Evolutionary conservation across 2,797 vertebrate species (phyloP).

Genomic region (Siniperca undulata): DNA sequence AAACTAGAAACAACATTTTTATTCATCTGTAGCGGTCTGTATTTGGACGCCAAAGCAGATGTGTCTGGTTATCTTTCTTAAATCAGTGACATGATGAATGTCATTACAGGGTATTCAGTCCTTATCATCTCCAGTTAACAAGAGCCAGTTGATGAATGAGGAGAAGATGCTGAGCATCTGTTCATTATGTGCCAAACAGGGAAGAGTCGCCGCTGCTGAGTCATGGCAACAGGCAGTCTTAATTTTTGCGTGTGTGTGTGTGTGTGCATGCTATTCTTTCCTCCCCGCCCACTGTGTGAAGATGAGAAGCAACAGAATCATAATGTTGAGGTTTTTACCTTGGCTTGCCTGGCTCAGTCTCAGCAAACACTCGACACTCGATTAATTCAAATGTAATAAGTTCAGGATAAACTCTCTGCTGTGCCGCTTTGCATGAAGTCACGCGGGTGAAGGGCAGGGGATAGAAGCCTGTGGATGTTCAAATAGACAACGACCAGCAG

Average conservation of each 20-base stretch:
- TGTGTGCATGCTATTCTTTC: constrained; percentile 13
- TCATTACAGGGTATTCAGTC: constrained; percentile 25
- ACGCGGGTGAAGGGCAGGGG: constrained; percentile 27
- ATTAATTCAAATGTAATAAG: constrained; percentile 45
- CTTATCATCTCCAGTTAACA: constrained; percentile 37
- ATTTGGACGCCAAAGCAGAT: background rate
- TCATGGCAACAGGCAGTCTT: constrained; percentile 50
- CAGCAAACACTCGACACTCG: constrained; percentile 25
- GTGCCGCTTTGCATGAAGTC: constrained; percentile 46
- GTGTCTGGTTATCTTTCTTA: constrained; percentile 22
- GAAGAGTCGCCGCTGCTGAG: constrained; percentile 13
- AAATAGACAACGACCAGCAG: constrained; percentile 22
- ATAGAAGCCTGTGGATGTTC: constrained; percentile 22
- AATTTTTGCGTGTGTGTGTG: constrained; percentile 31
- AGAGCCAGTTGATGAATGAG: constrained; percentile 29
- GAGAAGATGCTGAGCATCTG: constrained; percentile 54
- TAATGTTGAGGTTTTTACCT: constrained; percentile 33
- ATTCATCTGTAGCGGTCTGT: constrained; percentile 20
- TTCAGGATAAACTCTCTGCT: constrained; percentile 48
- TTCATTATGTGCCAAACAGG: constrained; percentile 56
- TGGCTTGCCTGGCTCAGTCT: constrained; percentile 18
- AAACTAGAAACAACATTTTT: constrained; percentile 34
- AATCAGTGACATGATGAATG: constrained; percentile 22
- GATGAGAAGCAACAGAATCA: constrained; percentile 29
- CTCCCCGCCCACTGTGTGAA: constrained; percentile 18